phyloP scores from a whole-genome alignment of 2,888 invertebrate genomes.

The Sisyra nigra region DNA sequence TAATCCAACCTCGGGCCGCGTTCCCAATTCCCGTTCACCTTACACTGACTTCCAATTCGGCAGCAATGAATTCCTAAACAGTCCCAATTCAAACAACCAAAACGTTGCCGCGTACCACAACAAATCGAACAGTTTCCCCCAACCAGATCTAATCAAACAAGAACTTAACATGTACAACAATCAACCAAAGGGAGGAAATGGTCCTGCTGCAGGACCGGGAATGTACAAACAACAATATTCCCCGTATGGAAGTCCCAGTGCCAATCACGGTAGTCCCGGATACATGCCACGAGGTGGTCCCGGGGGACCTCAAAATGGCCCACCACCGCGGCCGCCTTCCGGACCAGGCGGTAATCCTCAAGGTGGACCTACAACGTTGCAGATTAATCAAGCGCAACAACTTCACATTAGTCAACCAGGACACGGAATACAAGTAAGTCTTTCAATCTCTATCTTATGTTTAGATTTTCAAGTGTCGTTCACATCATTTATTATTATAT shows the following conservation, averaged over 20 bases:
- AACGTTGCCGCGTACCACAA: conserved; percentile 21
- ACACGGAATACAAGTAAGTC: conserved; percentile 53
- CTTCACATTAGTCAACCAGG: conserved; percentile 70
- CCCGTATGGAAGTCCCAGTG: conserved; percentile 46
- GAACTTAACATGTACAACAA: conserved; percentile 25
- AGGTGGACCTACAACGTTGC: conserved; percentile 39
- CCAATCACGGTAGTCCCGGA: conserved; percentile 38
- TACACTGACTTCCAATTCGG: conserved; percentile 40
- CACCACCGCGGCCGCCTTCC: conserved; percentile 35
- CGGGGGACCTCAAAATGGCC: conserved; percentile 20
- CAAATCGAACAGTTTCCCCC: conserved; percentile 27
- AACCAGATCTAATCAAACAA: conserved; percentile 37
- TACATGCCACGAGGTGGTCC: conserved; percentile 21
- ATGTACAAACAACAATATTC: conserved; percentile 45
- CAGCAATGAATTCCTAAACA: conserved; percentile 29
- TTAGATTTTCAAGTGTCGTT: neutral
- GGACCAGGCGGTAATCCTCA: conserved; percentile 25
- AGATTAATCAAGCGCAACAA: conserved; percentile 80
- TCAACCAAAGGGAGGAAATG: conserved; percentile 6
- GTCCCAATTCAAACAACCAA: conserved; percentile 25
- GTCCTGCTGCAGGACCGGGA: conserved; percentile 13
- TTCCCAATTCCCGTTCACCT: conserved; percentile 32
- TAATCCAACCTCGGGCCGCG: conserved; percentile 16
- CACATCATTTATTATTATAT: too few species aligned
- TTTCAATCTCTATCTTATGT: neutral